These are phyloP conservation scores for Cancer borealis DNA, from an alignment of 2,888 invertebrate species.

Conservation along the genomic window DNA sequence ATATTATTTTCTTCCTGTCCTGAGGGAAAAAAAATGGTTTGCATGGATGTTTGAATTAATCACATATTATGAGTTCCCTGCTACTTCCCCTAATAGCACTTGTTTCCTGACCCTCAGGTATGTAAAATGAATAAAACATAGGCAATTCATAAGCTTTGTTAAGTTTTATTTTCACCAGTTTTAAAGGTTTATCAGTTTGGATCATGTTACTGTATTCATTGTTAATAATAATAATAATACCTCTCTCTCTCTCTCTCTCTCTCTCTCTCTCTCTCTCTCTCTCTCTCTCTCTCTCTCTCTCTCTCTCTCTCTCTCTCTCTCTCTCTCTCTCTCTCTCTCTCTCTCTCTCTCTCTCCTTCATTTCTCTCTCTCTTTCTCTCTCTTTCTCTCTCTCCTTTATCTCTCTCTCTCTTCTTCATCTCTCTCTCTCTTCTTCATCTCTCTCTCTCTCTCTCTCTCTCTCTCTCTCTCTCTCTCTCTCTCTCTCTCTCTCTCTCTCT, in stretches of 20 bases:
- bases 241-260: no score
- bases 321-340: slow-evolving; percentile 7
- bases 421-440: no score
- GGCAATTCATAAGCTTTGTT: neutral
- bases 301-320: no score
- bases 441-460: no score
- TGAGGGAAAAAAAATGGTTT: neutral
- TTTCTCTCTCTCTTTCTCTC: no score
- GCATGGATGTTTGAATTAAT: neutral
- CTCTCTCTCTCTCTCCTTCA: neutral
- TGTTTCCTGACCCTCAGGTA: neutral
- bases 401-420: no score
- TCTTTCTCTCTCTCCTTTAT: no score
- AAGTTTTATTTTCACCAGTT: neutral
- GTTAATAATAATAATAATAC: no score
- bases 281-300: no score
- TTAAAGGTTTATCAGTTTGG: neutral
- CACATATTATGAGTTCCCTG: neutral
- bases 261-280: no score
- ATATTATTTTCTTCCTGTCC: neutral
- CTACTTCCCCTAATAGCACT: neutral
- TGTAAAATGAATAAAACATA: slow-evolving; percentile 40
- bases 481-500: no score
- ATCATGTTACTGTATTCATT: neutral
- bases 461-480: no score